Evolutionary conservation across 2,888 invertebrate species (phyloP).

Genomic region (Drosophila cognata): DNA sequence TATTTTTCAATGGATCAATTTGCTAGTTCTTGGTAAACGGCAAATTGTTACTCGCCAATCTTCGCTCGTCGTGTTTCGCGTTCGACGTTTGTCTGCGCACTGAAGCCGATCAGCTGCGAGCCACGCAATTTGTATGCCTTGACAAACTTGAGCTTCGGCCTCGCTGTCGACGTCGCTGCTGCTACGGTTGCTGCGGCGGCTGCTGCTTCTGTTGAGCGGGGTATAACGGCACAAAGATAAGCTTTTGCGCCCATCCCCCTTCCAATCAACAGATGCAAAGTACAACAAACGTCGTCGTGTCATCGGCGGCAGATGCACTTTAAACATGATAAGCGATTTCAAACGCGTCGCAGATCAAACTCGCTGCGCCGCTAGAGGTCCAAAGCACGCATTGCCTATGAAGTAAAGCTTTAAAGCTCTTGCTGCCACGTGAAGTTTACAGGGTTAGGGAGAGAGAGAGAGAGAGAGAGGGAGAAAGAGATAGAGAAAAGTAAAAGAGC

Average conservation of each 20-base stretch:
- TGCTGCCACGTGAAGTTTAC: not conserved
- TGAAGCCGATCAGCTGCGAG: constrained; percentile 65
- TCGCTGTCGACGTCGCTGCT: constrained; percentile 13
- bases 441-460: constrained; percentile 1
- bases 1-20: constrained; percentile 27
- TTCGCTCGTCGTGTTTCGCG: constrained; percentile 19
- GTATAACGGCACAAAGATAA: constrained; percentile 54
- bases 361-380: constrained; percentile 24
- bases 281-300: constrained; percentile 32
- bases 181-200: constrained; percentile 4
- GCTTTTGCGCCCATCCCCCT: constrained; percentile 1
- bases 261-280: constrained; percentile 58
- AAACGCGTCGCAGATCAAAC: constrained; percentile 52
- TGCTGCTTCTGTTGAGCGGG: constrained; percentile 25
- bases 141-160: constrained; percentile 48
- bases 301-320: constrained; percentile 40
- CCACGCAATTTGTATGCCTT: constrained; percentile 71
- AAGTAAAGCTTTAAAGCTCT: constrained; percentile 25
- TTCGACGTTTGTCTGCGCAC: constrained; percentile 67
- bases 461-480: not conserved
- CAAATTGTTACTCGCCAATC: not conserved
- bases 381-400: constrained; percentile 11
- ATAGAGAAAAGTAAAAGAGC: not conserved
- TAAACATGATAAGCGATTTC: constrained; percentile 37
- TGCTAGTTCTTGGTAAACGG: constrained; percentile 7